Percentiles rank a stretch among this genome's conserved stretches.
phyloP scores from a whole-genome alignment of 2,113 vertebrate genomes.

The Seriola dumerili region DNA sequence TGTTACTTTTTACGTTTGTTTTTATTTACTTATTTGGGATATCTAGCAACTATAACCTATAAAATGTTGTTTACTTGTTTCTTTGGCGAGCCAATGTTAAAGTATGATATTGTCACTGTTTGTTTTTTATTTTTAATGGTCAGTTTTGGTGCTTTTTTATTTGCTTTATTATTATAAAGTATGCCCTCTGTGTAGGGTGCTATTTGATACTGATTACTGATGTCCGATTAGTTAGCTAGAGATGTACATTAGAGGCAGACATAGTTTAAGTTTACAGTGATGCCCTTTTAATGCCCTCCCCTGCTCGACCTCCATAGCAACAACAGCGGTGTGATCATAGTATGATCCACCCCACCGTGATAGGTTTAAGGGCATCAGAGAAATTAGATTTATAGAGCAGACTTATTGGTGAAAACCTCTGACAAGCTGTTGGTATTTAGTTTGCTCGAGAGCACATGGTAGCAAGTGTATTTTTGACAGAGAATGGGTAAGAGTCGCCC shows the following conservation, averaged over 20 bases:
- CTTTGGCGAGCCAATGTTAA: conserved; percentile 79
- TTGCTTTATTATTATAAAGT: conserved; percentile 76
- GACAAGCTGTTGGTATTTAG: conserved; percentile 65
- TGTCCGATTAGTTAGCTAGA: conserved; percentile 81
- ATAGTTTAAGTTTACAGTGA: conserved; percentile 79
- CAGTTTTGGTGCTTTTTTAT: conserved; percentile 79
- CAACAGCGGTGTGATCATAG: conserved; percentile 43
- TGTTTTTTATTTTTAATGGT: conserved; percentile 71
- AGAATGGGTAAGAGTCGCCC: conserved; percentile 56
- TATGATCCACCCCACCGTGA: conserved; percentile 30
- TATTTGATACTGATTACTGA: conserved; percentile 84
- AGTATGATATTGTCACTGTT: conserved; percentile 74
- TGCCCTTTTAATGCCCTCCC: conserved; percentile 41
- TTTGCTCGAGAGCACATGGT: conserved; percentile 79
- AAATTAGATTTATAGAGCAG: conserved; percentile 65
- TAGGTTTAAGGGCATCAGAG: conserved; percentile 56
- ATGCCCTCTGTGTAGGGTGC: conserved; percentile 81
- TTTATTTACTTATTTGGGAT: conserved; percentile 75
- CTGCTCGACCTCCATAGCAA: conserved; percentile 31
- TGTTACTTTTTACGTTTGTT: conserved; percentile 77
- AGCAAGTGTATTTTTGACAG: conserved; percentile 82
- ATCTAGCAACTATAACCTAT: conserved; percentile 79
- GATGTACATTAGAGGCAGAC: conserved; percentile 76
- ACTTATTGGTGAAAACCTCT: conserved; percentile 42
- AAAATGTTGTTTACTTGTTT: conserved; percentile 75